A percentile compares a stretch with the other conserved stretches of the same genome.
These are phyloP conservation scores for Ceryle rudis DNA, from an alignment of 2,797 vertebrate species.

Conservation along the genomic window DNA sequence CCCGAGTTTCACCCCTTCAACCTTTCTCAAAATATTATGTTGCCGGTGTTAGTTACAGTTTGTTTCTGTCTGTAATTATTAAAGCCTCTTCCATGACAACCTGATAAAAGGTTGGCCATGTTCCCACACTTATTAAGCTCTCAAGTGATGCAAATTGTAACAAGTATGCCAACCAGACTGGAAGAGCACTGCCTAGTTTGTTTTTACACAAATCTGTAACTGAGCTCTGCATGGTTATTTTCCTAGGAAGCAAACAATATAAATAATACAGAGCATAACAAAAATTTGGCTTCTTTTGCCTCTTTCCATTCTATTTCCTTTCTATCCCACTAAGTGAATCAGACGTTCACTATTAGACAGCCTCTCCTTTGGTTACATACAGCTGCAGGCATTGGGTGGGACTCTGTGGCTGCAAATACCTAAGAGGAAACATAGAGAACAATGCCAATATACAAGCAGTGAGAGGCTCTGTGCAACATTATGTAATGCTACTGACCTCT, in stretches of 20 bases:
- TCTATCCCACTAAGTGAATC: conserved; percentile 1
- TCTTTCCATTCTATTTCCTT: conserved; percentile 21
- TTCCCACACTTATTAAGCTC: conserved; percentile 56
- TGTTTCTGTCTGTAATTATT: conserved; percentile 69
- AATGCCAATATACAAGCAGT: not conserved
- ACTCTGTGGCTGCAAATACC: conserved; percentile 42
- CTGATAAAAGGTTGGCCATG: conserved; percentile 60
- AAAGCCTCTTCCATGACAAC: conserved; percentile 60
- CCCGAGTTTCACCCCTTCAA: conserved; percentile 42
- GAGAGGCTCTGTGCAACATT: conserved; percentile 3
- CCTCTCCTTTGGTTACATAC: conserved; percentile 33
- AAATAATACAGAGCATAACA: conserved; percentile 39
- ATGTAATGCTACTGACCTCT: conserved; percentile 57
- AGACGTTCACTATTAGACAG: conserved; percentile 8
- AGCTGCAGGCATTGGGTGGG: conserved; percentile 62
- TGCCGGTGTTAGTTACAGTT: conserved; percentile 68
- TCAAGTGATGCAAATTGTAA: conserved; percentile 61
- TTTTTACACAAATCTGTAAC: conserved; percentile 41
- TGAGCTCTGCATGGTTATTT: conserved; percentile 5
- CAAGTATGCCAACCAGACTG: conserved; percentile 38
- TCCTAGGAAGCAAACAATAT: conserved; percentile 21
- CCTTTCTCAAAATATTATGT: conserved; percentile 67
- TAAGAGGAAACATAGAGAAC: conserved; percentile 35
- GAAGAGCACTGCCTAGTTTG: conserved; percentile 6
- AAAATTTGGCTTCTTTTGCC: conserved; percentile 23